Evolutionary conservation across 2,797 vertebrate species (phyloP), one percentile per base, ranked within the genome.

Genomic region (Sparus aurata): DNA sequence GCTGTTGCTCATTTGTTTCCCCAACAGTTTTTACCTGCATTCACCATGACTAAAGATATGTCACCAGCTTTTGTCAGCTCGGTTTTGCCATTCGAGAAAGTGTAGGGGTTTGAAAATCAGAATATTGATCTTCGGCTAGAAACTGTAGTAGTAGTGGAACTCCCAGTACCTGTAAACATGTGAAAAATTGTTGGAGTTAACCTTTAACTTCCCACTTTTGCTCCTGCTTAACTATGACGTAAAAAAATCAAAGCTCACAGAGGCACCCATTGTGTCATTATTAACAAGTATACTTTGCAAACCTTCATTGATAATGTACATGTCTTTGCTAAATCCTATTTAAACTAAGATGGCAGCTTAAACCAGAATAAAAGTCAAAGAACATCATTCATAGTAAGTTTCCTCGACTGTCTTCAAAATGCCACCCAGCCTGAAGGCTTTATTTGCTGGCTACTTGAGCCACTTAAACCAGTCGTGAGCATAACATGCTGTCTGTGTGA

Each of bases 401-500:
- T 82, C 41, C 62, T 23, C 30, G 12, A 17, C 43, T 63, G 46
- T 17, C 75, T 65, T 82, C 20, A 45, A 66, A 85, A 78, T 66
- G 60, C 80, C 87, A 76, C 72, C 78, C 85, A 66, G 47, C 50
- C 45, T 38, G 62, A 80, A 66, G 75, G 65, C 84, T 83, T 83
- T 78, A 85, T 85, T 63, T 69, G 38, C 61, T 64, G 80, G 55
- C 71, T 52, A 5, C 70, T 80, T 75, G 45, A 55, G 69, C 73
- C 60, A 41, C 70, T 72, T 38, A 84, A 79, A 81, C 43, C 46
- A 43, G 69, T 69, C 25, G 12, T 41, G 65, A 88, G 75, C 75
- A 82, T 74, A 85, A 77, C 80, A 80, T 88, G 84, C 82, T 55
- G 69, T 85, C 83, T 86, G 70, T 82, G 78, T 92, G 94, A 92